These are phyloP conservation scores for Trichonephila clavata DNA, from an alignment of 1,140 invertebrate genomes.

Conservation along the genomic window DNA sequence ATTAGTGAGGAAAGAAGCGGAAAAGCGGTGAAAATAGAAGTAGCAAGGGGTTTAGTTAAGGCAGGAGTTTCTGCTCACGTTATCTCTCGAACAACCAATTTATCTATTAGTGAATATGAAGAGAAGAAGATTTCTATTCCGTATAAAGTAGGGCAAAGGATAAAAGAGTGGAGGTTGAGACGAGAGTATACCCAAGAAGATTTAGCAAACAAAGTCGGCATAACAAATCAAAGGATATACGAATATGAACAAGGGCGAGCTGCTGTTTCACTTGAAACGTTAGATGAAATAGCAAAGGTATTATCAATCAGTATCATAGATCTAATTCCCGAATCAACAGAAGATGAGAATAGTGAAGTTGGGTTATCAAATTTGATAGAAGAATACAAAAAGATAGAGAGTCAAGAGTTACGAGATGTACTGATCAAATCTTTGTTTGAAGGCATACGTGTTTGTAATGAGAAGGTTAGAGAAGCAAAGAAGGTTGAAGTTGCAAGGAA, in stretches of 20 bases:
- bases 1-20: too few species aligned
- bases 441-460: slow-evolving; percentile 14
- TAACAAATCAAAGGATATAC: not conserved
- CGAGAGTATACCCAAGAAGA: too few species aligned
- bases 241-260: slow-evolving; percentile 11
- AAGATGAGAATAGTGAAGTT: too few species aligned
- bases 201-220: slow-evolving; percentile 8
- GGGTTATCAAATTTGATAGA: not conserved
- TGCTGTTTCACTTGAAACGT: slow-evolving; percentile 35
- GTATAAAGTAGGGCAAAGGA: too few species aligned
- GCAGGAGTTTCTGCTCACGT: too few species aligned
- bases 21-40: too few species aligned
- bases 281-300: slow-evolving; percentile 57
- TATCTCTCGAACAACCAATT: too few species aligned
- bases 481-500: slow-evolving; percentile 42
- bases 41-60: too few species aligned
- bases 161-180: too few species aligned
- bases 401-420: slow-evolving; percentile 32
- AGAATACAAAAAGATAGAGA: slow-evolving; percentile 55
- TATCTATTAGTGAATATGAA: too few species aligned
- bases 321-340: not conserved
- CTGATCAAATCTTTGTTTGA: slow-evolving; percentile 56
- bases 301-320: slow-evolving; percentile 43
- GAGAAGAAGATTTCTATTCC: too few species aligned
- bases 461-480: slow-evolving; percentile 43